Base-by-base conservation (phyloP, 2,888 invertebrate species). In the Nowickia ferox region DNA sequence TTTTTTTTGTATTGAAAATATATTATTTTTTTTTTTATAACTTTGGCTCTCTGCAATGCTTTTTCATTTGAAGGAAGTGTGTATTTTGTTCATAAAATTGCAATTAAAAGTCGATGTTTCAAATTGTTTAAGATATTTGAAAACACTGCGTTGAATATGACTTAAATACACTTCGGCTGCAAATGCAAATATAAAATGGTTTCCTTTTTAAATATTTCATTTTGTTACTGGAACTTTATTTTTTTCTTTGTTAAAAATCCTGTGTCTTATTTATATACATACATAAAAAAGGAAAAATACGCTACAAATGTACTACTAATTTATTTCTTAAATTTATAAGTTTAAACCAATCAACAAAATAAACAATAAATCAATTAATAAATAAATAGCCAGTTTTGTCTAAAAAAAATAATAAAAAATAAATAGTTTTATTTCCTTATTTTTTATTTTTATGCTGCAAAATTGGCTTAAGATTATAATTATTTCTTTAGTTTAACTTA, bases 241-340 rank as follows among this genome's bases (percentile, higher is more conserved):
- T 30, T 48, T 68, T 17, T 17, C 40, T 46, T 57, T 30, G 44
- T 17, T 40, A n/a, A 53, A 63, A 46, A 38, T 74, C 44, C 11
- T 59, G 42, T 68, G 48, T 74, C 55, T 81, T 74, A 42, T 74
- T 53, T 46, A 59, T 30, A 22, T 2, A 30, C 6, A 30, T 6
- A 65, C 38, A 38, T 42, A 53, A 46, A 57, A 71, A n/a, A 11
- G 46, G 57, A 10, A 13, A 46, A 40, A 15, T 66, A 9, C 30
- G 6, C 57, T 42, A 44, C 57, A 59, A 40, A 57, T 66, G 46
- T 68, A 59, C n/a, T 84, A 84, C 68, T 84, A 79, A 84, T 84
- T 76, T 75, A 75, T 71, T 65, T 63, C 63, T 65, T 65, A 79
- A 79, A 84, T 84, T 84, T 75, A 79, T 57, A 79, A 71, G 69